phyloP scores from a whole-genome alignment of 1,140 invertebrate genomes.

The Dendrolimus punctatus region DNA sequence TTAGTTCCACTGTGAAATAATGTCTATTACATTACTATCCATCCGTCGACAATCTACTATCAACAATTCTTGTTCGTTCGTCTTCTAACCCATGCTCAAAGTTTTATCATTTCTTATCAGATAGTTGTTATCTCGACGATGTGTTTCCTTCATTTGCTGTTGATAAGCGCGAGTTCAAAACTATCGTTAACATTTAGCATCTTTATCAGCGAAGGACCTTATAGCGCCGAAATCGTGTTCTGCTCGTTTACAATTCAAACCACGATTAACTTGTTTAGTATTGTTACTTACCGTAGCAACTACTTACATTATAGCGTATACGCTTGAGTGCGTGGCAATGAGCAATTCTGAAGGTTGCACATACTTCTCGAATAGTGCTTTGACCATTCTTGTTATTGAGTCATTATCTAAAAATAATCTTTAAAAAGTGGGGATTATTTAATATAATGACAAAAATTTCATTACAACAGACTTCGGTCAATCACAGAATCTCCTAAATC shows the following conservation, averaged over 20 bases:
- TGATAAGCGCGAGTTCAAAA: constrained; percentile 1
- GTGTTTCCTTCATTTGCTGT: constrained; percentile 30
- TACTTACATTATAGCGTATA: constrained; percentile 47
- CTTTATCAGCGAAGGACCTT: too few relatives aligned
- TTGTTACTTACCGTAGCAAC: constrained; percentile 39
- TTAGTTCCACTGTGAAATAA: not conserved
- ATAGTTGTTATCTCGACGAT: constrained; percentile 19
- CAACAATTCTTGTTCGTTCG: too few relatives aligned
- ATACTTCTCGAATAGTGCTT: constrained; percentile 20
- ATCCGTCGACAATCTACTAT: too few relatives aligned
- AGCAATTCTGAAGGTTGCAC: constrained; percentile 58
- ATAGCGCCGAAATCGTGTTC: constrained; percentile 2
- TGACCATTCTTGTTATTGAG: too few relatives aligned
- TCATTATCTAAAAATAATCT: too few relatives aligned
- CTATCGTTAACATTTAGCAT: not conserved
- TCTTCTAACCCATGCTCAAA: constrained; percentile 9
- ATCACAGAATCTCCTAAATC: not conserved
- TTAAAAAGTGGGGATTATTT: too few relatives aligned
- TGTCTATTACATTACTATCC: too few relatives aligned
- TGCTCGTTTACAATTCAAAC: constrained; percentile 13
- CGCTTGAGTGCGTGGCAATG: constrained; percentile 54
- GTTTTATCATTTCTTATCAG: constrained; percentile 24
- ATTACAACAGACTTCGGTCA: not conserved
- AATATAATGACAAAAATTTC: too few relatives aligned
- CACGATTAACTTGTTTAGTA: constrained; percentile 22